Conservation (phyloP, 1,140 invertebrate species). For the Cyclargus thomasi region DNA sequence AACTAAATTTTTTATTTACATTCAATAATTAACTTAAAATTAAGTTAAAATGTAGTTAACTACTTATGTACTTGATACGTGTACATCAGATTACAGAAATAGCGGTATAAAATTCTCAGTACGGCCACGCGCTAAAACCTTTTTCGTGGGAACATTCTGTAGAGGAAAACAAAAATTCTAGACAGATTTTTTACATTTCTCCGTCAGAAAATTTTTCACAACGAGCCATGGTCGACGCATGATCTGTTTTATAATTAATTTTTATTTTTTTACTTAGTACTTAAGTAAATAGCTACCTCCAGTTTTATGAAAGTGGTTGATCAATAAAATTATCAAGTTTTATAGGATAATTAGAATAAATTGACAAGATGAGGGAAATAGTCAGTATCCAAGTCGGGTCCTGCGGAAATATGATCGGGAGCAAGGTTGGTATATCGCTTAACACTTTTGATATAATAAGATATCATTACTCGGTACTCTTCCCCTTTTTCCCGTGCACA, state of each 20-base stretch:
- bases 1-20: too few species aligned
- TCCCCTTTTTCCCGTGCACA: too few species aligned
- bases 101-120: too few species aligned
- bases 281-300: slow-evolving; percentile 66
- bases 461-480: too few species aligned
- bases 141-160: too few species aligned
- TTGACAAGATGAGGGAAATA: slow-evolving; percentile 69
- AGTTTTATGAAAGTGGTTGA: slow-evolving; percentile 40
- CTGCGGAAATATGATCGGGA: slow-evolving; percentile 65
- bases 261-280: slow-evolving; percentile 55
- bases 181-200: slow-evolving; percentile 22
- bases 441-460: too few species aligned
- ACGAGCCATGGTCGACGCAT: slow-evolving; percentile 55
- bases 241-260: slow-evolving; percentile 50
- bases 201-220: slow-evolving; percentile 3
- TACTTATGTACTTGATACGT: too few species aligned
- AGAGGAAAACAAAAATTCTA: slow-evolving; percentile 30
- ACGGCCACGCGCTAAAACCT: too few species aligned
- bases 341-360: slow-evolving; percentile 39
- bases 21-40: too few species aligned
- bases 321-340: slow-evolving; percentile 60
- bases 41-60: too few species aligned
- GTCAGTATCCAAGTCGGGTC: slow-evolving; percentile 61
- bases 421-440: slow-evolving; percentile 40
- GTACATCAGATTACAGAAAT: too few species aligned